Evolutionary conservation across 2,888 invertebrate genomes (phyloP).

Genomic region (Drosophila subquinaria): DNA sequence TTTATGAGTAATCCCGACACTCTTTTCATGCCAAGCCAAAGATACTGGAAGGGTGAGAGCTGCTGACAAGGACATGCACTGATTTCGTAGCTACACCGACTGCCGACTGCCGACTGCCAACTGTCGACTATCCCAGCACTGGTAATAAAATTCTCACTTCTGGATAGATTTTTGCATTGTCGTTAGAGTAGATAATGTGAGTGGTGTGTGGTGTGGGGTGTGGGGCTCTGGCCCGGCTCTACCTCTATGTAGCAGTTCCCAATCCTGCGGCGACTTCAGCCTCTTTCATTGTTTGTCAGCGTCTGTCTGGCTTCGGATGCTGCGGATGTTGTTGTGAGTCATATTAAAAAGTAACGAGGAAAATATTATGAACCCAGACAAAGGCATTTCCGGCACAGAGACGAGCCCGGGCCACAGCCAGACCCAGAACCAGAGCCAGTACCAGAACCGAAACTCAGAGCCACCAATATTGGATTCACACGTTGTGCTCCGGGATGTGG

Average conservation of each 20-base stretch:
- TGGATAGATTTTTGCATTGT: conserved; percentile 77
- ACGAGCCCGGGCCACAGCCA: conserved; percentile 30
- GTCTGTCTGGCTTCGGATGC: conserved; percentile 57
- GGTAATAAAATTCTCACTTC: conserved; percentile 77
- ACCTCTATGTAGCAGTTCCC: not conserved
- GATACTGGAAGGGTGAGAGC: conserved; percentile 13
- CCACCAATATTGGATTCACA: conserved; percentile 74
- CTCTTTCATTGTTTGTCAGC: conserved; percentile 54
- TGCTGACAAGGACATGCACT: conserved; percentile 68
- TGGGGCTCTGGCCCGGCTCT: not conserved
- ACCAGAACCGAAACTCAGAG: conserved; percentile 13
- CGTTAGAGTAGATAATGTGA: conserved; percentile 68
- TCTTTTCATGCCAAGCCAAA: conserved; percentile 46
- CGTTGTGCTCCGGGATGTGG: conserved; percentile 51
- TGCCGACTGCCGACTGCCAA: conserved; percentile 11
- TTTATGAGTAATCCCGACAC: conserved; percentile 80
- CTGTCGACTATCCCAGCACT: conserved; percentile 35
- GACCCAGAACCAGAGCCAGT: not conserved
- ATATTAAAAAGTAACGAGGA: conserved; percentile 81
- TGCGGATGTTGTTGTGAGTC: conserved; percentile 76
- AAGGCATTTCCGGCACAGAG: conserved; percentile 74
- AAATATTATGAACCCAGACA: conserved; percentile 80
- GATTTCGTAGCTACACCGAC: conserved; percentile 62
- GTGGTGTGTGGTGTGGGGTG: conserved; percentile 32
- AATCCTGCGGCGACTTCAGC: conserved; percentile 15